These are phyloP conservation scores for Lacanobia oleracea DNA, from an alignment of 2,888 invertebrate species.

Conservation along the genomic window DNA sequence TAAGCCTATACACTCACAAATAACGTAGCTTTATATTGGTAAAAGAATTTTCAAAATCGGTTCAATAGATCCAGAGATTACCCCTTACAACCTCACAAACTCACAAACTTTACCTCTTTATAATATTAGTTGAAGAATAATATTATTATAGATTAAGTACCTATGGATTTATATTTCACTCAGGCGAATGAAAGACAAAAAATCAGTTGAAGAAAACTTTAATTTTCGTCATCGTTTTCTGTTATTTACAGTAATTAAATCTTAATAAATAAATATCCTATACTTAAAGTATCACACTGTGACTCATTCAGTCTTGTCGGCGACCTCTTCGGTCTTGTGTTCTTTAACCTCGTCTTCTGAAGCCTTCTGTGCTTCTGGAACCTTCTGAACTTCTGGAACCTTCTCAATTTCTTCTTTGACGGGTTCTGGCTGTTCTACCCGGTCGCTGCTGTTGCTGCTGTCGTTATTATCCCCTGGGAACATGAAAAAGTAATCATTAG, in stretches of 20 bases:
- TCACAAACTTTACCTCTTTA: no score
- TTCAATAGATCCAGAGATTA: no score
- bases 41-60: no score
- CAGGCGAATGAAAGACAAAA: conserved; percentile 11
- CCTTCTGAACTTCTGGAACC: conserved; percentile 61
- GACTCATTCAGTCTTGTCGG: conserved; percentile 84
- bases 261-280: conserved; percentile 72
- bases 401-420: conserved; percentile 45
- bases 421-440: conserved; percentile 70
- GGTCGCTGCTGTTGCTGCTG: conserved; percentile 71
- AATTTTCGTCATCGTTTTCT: conserved; percentile 58
- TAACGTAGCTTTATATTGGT: no score
- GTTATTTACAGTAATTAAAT: conserved; percentile 70
- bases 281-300: conserved; percentile 75
- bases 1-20: no score
- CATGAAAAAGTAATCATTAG: conserved; percentile 30
- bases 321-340: conserved; percentile 66
- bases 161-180: no score
- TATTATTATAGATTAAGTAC: no score
- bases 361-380: conserved; percentile 62
- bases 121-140: no score
- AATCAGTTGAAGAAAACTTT: conserved; percentile 49
- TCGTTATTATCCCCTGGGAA: conserved; percentile 81
- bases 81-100: no score
- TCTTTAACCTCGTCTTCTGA: conserved; percentile 64